Conservation (phyloP, 2,888 invertebrate genomes). For the Caenorhabditis wallacei region DNA sequence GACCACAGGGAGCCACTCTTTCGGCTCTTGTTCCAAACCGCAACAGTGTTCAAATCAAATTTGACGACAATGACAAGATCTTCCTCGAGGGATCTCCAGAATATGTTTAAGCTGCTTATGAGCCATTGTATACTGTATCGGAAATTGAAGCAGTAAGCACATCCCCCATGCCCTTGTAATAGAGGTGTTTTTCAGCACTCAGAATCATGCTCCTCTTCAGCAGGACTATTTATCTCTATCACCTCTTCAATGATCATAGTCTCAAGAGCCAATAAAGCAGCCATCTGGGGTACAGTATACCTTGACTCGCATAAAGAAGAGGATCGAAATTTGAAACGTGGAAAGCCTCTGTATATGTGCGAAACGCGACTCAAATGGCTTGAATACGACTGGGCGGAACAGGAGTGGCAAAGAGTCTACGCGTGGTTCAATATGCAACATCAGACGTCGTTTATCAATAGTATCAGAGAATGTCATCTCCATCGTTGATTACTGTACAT, state of each 20-base stretch:
- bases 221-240: conserved; percentile 73
- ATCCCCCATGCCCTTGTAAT: neutral
- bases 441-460: conserved; percentile 34
- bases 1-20: conserved; percentile 95
- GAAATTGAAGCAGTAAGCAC: conserved; percentile 56
- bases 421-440: conserved; percentile 49
- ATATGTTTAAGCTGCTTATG: conserved; percentile 87
- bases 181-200: conserved; percentile 69
- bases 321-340: conserved; percentile 96
- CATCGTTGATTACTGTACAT: neutral
- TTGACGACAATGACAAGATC: conserved; percentile 93
- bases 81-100: conserved; percentile 97
- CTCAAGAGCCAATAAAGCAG: conserved; percentile 83
- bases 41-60: conserved; percentile 90
- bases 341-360: conserved; percentile 95
- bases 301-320: conserved; percentile 98
- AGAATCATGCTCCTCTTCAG: conserved; percentile 60
- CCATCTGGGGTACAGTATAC: conserved; percentile 98
- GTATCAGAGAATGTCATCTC: conserved; percentile 43
- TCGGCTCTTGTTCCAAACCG: conserved; percentile 84
- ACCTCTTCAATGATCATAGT: conserved; percentile 76
- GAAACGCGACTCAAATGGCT: conserved; percentile 93
- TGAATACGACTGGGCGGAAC: conserved; percentile 92
- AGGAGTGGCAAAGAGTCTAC: conserved; percentile 68
- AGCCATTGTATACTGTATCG: conserved; percentile 52